Evolutionary conservation across 2,888 invertebrate genomes (phyloP).

Genomic region (Dione vanillae): DNA sequence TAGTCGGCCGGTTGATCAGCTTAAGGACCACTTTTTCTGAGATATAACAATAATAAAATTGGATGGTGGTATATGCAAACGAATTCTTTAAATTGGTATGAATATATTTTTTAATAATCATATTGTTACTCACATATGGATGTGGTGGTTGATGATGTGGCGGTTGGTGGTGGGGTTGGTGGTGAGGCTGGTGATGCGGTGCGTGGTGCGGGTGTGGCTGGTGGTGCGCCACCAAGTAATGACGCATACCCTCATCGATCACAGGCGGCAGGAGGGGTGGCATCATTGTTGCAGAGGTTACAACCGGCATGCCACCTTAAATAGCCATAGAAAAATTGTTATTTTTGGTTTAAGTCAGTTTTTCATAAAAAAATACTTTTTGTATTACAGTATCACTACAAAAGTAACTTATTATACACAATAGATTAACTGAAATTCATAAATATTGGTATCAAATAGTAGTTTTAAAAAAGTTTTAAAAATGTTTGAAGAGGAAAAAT

Average conservation of each 20-base stretch:
- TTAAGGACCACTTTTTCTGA: too few species aligned
- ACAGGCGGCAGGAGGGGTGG: constrained; percentile 96
- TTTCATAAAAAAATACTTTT: not conserved
- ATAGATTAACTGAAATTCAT: too few species aligned
- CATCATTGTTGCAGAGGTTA: constrained; percentile 89
- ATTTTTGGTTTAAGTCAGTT: not conserved
- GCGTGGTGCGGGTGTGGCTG: constrained; percentile 82
- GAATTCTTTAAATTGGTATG: not conserved
- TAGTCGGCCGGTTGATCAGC: too few species aligned
- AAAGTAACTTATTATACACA: too few species aligned
- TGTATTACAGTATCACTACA: too few species aligned
- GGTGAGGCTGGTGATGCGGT: constrained; percentile 76
- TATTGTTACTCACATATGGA: constrained; percentile 86
- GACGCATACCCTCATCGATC: constrained; percentile 95
- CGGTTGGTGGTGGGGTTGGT: constrained; percentile 87
- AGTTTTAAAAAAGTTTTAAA: too few species aligned
- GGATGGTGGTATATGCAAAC: too few species aligned
- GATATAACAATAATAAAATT: too few species aligned
- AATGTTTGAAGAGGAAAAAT: too few species aligned
- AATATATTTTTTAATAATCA: not conserved
- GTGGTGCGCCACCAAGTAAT: constrained; percentile 89
- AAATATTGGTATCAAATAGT: too few species aligned
- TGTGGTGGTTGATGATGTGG: constrained; percentile 84
- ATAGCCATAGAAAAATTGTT: constrained; percentile 3
- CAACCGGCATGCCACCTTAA: constrained; percentile 90